Evolutionary conservation across 2,888 invertebrate genomes (phyloP), one percentile per base, ranked within the genome.

Genomic region (Aquatica leii): DNA sequence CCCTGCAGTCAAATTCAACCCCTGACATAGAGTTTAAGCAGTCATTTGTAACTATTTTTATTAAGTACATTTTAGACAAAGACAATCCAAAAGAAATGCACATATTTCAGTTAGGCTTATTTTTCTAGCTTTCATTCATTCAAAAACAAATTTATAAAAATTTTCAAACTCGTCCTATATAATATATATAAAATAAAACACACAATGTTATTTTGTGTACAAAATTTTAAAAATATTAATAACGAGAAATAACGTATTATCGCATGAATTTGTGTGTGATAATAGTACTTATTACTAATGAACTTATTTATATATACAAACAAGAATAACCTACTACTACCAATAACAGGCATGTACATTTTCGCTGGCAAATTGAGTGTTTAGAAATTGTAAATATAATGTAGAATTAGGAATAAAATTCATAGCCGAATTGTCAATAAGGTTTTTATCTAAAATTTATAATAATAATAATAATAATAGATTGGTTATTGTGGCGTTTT

Each of bases 351-450:
- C 56, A 49, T 61, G 49, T 65, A 53, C 51, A 65, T 49, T 60
- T 57, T 15, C 52, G 59, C 64, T 59, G 46, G 56, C 56, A 57
- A 57, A 50, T 54, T 59, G 59, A 59, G 56, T 61, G 65, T 66
- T 65, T 66, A 66, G 66, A 57, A 61, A 34, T 62, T 69, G 66
- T 69, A 69, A 62, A 69, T 69, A 69, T 69, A 63, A 66, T 69
- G 40, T 69, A 65, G 61, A 56, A 35, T 48, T 65, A 65, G 64
- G 59, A 56, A 21, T 63, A 64, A 60, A 37, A 64, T 59, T 40
- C 55, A 61, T 62, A 67, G 66, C 49, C 62, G 57, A 66, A 65
- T 67, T 63, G 68, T 69, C 68, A 69, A 69, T 69, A 67, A 69
- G 59, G 54, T 69, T 69, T 69, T 69, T 67, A 69, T 62, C 68